These are phyloP conservation scores for Pangasius krempfi DNA, from an alignment of 2,797 vertebrate genomes.

Conservation along the genomic window DNA sequence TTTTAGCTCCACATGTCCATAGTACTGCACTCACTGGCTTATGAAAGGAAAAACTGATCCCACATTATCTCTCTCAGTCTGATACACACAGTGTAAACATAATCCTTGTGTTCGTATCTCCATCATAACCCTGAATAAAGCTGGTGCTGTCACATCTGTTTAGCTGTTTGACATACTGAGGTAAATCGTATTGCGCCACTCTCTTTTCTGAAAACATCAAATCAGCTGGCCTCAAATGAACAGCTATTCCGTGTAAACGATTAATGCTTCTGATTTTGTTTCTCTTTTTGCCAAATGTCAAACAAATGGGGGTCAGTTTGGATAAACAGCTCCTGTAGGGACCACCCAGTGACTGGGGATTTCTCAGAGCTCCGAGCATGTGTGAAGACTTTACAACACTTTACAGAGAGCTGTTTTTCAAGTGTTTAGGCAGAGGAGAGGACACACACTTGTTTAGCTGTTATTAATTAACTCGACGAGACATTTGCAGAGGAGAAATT, in stretches of 20 bases:
- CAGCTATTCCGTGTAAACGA: constrained; percentile 6
- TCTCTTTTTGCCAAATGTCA: constrained; percentile 35
- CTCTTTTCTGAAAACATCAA: neutral
- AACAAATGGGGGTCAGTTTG: constrained; percentile 37
- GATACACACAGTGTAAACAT: neutral
- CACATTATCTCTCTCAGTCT: neutral
- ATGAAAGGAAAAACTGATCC: constrained; percentile 17
- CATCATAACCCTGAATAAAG: neutral
- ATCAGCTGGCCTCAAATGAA: neutral
- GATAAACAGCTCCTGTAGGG: constrained; percentile 27
- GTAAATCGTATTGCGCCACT: neutral
- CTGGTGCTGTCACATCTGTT: neutral
- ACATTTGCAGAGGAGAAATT: constrained; percentile 7
- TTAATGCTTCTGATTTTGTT: constrained; percentile 10
- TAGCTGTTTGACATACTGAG: neutral
- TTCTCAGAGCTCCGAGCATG: neutral
- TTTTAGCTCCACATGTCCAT: neutral
- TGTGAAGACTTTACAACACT: constrained; percentile 1
- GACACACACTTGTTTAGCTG: neutral
- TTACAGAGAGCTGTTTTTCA: neutral
- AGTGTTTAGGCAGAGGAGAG: neutral
- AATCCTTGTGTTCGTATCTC: neutral
- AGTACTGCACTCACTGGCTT: neutral
- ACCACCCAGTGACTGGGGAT: constrained; percentile 29
- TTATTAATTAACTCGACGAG: constrained; percentile 5